Percentiles rank a stretch among this genome's conserved stretches.
These are phyloP conservation scores for Amphiura filiformis DNA, from an alignment of 35 echinoderm and acorn worm species.

Conservation along the genomic window DNA sequence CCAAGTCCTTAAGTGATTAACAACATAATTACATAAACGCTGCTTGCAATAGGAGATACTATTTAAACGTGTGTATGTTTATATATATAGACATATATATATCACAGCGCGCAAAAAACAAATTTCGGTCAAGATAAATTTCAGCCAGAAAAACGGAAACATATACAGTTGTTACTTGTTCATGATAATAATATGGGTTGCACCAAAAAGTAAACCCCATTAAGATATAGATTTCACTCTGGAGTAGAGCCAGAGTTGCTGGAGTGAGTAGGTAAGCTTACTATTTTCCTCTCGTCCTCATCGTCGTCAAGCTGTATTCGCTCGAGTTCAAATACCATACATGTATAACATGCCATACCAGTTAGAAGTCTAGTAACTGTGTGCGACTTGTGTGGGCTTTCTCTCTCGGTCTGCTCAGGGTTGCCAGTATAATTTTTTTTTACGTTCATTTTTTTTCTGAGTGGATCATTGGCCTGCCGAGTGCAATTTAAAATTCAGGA, in stretches of 20 bases:
- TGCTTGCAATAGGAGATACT: too few species aligned
- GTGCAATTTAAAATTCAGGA: conserved; percentile 11
- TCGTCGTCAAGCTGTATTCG: background rate
- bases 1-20: too few species aligned
- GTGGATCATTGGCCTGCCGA: background rate
- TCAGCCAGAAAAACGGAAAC: background rate
- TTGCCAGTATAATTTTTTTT: background rate
- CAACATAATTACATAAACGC: too few species aligned
- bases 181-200: background rate
- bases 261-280: background rate
- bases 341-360: background rate
- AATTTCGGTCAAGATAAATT: background rate
- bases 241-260: background rate
- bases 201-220: background rate
- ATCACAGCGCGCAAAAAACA: too few species aligned
- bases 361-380: background rate
- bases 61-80: too few species aligned
- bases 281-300: too few species aligned
- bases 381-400: background rate
- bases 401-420: background rate
- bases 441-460: background rate
- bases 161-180: background rate
- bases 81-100: too few species aligned
- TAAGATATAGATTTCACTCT: background rate
- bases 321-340: background rate